Percentiles rank a stretch among this genome's conserved stretches.
phyloP scores from a whole-genome alignment of 2,797 vertebrate genomes.

The Tamandua tetradactyla region DNA sequence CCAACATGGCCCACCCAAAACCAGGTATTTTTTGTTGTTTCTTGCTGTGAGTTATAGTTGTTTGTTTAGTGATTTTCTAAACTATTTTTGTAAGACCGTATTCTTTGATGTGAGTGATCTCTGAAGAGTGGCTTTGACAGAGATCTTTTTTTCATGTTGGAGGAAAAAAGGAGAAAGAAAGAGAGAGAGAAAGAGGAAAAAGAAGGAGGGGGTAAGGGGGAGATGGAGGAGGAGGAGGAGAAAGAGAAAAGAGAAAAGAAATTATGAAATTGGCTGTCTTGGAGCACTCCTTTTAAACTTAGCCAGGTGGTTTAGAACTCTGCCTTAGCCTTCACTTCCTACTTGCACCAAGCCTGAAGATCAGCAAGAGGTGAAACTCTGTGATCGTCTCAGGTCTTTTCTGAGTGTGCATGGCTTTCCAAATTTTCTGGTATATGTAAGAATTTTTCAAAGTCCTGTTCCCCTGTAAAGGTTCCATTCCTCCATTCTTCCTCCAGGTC shows the following conservation, averaged over 20 bases:
- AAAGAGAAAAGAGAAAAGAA: neutral
- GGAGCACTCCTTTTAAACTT: neutral
- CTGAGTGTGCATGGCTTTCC: neutral
- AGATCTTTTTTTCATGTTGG: neutral
- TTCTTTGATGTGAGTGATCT: neutral
- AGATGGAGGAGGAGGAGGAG: no score
- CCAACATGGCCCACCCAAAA: no score
- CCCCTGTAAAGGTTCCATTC: neutral
- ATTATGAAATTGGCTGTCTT: neutral
- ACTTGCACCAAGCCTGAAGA: neutral
- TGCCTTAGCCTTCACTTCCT: neutral
- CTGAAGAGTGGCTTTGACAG: neutral
- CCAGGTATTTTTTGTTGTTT: neutral
- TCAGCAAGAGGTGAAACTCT: neutral
- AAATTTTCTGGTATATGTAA: neutral
- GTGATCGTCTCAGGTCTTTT: neutral
- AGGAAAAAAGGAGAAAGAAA: neutral
- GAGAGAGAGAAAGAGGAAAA: no score
- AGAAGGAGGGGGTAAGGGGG: no score
- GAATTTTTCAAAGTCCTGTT: neutral
- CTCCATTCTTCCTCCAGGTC: neutral
- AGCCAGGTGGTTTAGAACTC: neutral
- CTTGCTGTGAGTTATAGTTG: neutral
- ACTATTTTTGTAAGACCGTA: neutral
- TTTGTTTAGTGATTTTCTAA: neutral